phyloP scores from a whole-genome alignment of 2,888 invertebrate genomes.

The Cantharis rustica region DNA sequence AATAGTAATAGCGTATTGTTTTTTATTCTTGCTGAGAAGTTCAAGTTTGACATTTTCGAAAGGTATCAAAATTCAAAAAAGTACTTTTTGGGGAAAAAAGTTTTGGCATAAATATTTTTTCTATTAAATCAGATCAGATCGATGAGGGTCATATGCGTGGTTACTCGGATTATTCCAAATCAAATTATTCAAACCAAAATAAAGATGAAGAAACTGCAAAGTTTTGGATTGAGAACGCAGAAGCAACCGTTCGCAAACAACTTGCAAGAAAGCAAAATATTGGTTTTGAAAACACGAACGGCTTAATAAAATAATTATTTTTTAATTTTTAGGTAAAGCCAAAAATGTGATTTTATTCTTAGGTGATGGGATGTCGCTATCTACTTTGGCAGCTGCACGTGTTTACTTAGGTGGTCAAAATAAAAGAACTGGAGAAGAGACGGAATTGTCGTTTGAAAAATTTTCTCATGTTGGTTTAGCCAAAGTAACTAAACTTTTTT shows the following conservation, averaged over 20 bases:
- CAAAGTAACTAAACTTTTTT: slow-evolving; percentile 64
- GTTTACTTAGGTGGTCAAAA: slow-evolving; percentile 61
- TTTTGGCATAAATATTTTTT: background rate
- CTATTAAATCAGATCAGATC: background rate
- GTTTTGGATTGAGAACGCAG: background rate
- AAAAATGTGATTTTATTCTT: background rate
- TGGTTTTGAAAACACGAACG: background rate
- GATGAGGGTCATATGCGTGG: background rate
- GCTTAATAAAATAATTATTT: background rate
- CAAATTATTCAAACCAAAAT: background rate
- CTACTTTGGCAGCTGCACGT: background rate
- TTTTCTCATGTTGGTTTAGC: slow-evolving; percentile 75
- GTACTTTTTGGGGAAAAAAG: background rate
- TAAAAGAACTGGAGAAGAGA: slow-evolving; percentile 67
- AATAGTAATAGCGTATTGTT: background rate
- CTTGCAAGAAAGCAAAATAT: background rate
- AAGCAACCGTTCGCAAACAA: background rate
- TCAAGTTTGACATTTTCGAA: background rate
- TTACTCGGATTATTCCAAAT: background rate
- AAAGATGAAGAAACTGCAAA: background rate
- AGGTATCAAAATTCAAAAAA: background rate
- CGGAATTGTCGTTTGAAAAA: slow-evolving; percentile 70
- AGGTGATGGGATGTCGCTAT: background rate
- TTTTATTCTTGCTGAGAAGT: background rate
- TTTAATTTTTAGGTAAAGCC: background rate